Percentiles rank a stretch among this genome's conserved stretches.
Conservation (phyloP, 2,888 invertebrate genomes). For the Dexiosoma caninum region DNA sequence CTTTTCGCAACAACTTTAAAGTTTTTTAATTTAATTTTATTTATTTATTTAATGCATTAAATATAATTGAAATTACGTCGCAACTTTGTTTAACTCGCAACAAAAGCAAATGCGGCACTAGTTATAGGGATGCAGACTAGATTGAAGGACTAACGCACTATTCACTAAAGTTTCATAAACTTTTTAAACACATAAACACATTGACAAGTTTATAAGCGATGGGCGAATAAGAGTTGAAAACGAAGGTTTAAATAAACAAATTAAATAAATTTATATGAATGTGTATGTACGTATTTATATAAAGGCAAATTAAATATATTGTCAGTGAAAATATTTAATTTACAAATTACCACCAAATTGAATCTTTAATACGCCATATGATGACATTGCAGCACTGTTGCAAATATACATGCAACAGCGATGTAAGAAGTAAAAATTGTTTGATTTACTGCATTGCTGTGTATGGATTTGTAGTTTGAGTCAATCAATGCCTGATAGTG, state of each 20-base stretch:
- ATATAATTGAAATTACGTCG: no score
- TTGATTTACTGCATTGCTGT: no score
- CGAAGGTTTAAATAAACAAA: not conserved
- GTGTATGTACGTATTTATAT: no score
- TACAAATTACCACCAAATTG: slow-evolving; percentile 54
- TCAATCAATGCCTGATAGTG: slow-evolving; percentile 3
- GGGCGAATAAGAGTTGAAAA: not conserved
- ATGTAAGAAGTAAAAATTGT: slow-evolving; percentile 4
- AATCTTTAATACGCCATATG: slow-evolving; percentile 52
- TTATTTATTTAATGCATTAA: no score
- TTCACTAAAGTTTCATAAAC: no score
- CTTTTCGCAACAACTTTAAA: not conserved
- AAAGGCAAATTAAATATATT: slow-evolving; percentile 8
- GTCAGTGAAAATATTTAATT: slow-evolving; percentile 36
- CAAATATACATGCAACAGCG: not conserved
- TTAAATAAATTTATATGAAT: no score
- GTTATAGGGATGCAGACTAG: no score
- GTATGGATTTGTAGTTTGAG: no score
- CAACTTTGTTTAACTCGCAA: no score
- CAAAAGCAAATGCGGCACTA: no score
- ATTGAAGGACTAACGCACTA: no score
- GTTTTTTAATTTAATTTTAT: no score
- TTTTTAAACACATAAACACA: not conserved
- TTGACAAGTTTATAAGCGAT: slow-evolving; percentile 2
- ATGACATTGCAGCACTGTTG: slow-evolving; percentile 35